phyloP scores from a whole-genome alignment of 2,113 vertebrate genomes.

The Chionodraco myersi region DNA sequence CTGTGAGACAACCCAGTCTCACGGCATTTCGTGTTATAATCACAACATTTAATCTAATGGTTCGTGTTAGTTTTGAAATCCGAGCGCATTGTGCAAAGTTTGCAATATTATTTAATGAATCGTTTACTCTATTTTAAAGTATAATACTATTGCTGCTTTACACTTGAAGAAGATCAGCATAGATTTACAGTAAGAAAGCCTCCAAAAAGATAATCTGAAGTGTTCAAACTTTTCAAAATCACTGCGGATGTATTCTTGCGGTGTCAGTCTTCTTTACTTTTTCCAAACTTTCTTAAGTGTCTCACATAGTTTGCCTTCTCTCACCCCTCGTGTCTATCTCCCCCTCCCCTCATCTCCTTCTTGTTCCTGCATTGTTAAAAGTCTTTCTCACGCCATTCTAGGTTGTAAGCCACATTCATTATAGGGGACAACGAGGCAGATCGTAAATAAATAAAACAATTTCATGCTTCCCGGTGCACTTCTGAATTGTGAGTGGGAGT shows the following conservation, averaged over 20 bases:
- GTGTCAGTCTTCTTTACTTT: not conserved
- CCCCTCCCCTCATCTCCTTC: constrained; percentile 19
- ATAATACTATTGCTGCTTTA: too few relatives aligned
- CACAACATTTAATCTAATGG: too few relatives aligned
- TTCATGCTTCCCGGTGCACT: constrained; percentile 76
- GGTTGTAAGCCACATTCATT: constrained; percentile 70
- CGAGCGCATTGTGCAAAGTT: too few relatives aligned
- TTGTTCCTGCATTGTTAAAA: constrained; percentile 51
- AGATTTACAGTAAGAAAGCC: too few relatives aligned
- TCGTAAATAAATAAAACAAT: constrained; percentile 81
- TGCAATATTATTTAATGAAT: too few relatives aligned
- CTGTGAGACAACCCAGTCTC: too few relatives aligned
- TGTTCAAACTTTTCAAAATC: not conserved
- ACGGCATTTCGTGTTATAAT: too few relatives aligned
- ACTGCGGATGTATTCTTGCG: not conserved
- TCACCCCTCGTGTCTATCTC: not conserved
- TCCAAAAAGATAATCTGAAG: too few relatives aligned
- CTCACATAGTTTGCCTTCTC: constrained; percentile 4
- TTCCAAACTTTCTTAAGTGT: not conserved
- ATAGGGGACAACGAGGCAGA: constrained; percentile 70
- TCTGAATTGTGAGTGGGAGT: constrained; percentile 69
- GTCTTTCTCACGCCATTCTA: constrained; percentile 53
- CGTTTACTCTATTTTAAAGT: too few relatives aligned
- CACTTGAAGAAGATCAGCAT: too few relatives aligned
- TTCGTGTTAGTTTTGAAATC: too few relatives aligned